phyloP scores from a whole-genome alignment of 1,140 invertebrate genomes.

The Sitodiplosis mosellana region DNA sequence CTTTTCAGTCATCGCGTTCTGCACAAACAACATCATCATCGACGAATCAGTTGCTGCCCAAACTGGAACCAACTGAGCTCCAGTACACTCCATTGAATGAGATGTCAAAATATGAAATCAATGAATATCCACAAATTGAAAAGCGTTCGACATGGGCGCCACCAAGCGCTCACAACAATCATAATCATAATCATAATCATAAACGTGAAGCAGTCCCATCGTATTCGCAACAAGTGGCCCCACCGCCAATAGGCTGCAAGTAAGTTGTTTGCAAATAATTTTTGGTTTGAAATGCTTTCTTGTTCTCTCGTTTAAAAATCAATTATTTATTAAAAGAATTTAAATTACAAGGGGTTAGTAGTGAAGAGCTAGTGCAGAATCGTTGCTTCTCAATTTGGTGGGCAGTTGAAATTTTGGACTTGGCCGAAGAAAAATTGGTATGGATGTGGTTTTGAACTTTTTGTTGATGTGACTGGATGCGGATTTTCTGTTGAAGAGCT shows the following conservation, averaged over 20 bases:
- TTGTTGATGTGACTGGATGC: too few relatives aligned
- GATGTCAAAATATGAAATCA: conserved; percentile 2
- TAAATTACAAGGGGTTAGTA: too few relatives aligned
- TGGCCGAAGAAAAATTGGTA: too few relatives aligned
- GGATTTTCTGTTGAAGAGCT: too few relatives aligned
- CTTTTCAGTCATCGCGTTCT: too few relatives aligned
- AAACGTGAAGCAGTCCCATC: conserved; percentile 4
- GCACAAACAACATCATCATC: neutral
- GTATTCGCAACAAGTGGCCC: conserved; percentile 9
- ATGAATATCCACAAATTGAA: conserved; percentile 13
- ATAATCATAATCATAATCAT: conserved; percentile 6
- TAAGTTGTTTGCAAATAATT: conserved; percentile 10
- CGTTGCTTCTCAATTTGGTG: too few relatives aligned
- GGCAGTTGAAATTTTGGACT: too few relatives aligned
- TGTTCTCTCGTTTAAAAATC: too few relatives aligned
- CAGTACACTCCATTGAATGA: neutral
- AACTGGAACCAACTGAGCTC: conserved; percentile 23
- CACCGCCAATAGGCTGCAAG: conserved; percentile 10
- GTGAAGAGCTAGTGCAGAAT: too few relatives aligned
- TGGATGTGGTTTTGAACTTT: too few relatives aligned
- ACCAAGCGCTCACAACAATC: conserved; percentile 4
- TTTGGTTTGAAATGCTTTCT: too few relatives aligned
- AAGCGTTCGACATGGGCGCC: conserved; percentile 6
- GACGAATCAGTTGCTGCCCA: conserved; percentile 17
- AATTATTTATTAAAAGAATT: too few relatives aligned